A percentile compares a stretch with the other conserved stretches of the same genome.
These are phyloP conservation scores for Dynastes maya DNA, from an alignment of 2,888 invertebrate species.

Conservation along the genomic window DNA sequence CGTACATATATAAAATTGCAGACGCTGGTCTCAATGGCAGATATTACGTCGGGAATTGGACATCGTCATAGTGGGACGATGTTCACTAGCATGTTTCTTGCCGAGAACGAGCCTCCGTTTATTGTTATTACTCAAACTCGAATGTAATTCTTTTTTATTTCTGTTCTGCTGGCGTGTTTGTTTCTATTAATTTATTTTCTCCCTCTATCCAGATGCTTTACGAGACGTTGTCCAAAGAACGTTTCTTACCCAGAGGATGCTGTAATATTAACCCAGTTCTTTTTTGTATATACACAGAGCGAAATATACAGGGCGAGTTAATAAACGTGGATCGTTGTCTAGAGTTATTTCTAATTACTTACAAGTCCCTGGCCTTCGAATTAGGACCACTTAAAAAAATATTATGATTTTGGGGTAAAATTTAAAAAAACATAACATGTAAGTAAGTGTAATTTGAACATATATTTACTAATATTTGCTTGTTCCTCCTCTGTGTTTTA, in stretches of 20 bases:
- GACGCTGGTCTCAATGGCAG: conserved; percentile 41
- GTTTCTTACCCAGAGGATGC: not conserved
- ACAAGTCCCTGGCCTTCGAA: too few relatives aligned
- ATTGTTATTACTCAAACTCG: conserved; percentile 43
- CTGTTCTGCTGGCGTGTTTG: conserved; percentile 28
- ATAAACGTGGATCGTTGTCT: too few relatives aligned
- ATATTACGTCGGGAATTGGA: conserved; percentile 41
- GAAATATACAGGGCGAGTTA: too few relatives aligned
- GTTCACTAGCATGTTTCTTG: conserved; percentile 40
- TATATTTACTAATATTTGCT: too few relatives aligned
- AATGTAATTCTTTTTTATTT: conserved; percentile 45
- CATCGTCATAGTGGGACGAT: conserved; percentile 32
- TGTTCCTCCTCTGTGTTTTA: too few relatives aligned
- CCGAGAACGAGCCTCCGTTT: conserved; percentile 38
- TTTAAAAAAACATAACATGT: too few relatives aligned
- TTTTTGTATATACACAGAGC: too few relatives aligned
- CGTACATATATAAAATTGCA: conserved; percentile 45
- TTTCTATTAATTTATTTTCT: conserved; percentile 41
- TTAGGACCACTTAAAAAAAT: too few relatives aligned
- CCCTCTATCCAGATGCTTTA: conserved; percentile 38
- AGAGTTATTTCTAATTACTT: too few relatives aligned
- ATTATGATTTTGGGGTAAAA: too few relatives aligned
- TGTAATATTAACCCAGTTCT: too few relatives aligned
- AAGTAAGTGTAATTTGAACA: too few relatives aligned
- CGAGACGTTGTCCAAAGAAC: conserved; percentile 7